These are phyloP conservation scores for Disparrhopalites patrizii DNA, from an alignment of 2,888 invertebrate species.

Conservation along the genomic window DNA sequence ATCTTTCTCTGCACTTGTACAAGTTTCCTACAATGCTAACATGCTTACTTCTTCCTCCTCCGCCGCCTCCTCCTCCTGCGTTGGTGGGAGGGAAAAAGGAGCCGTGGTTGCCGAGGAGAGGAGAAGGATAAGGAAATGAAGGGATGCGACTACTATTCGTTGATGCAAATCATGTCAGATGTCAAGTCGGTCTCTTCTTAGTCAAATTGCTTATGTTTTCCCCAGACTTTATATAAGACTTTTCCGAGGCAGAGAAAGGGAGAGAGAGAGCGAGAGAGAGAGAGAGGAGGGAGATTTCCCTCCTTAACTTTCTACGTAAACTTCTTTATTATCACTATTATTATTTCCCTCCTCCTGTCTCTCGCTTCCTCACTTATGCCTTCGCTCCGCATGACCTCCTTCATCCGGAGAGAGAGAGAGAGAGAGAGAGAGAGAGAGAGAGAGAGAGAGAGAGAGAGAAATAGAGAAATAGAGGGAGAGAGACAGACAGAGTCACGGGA, in stretches of 20 bases:
- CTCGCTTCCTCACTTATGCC: background rate
- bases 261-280: background rate
- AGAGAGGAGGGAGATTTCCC: conserved; percentile 3
- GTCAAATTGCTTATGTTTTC: conserved; percentile 32
- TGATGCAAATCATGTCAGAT: conserved; percentile 47
- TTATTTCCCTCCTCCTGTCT: conserved; percentile 11
- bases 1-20: too few relatives aligned
- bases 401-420: too few relatives aligned
- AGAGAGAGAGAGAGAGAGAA: too few relatives aligned
- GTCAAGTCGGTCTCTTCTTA: conserved; percentile 37
- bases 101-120: background rate
- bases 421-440: too few relatives aligned
- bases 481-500: conserved; percentile 3
- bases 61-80: conserved; percentile 27
- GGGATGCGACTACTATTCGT: conserved; percentile 27
- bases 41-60: conserved; percentile 37
- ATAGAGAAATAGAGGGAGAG: too few relatives aligned
- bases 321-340: conserved; percentile 16
- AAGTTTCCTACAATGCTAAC: conserved; percentile 36
- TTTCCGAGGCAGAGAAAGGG: background rate
- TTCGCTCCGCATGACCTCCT: conserved; percentile 1
- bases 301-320: conserved; percentile 5
- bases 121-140: conserved; percentile 6
- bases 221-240: conserved; percentile 7
- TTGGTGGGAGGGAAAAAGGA: too few relatives aligned